These are phyloP conservation scores for Berghia stephanieae DNA, from an alignment of 1,140 invertebrate genomes.

Conservation along the genomic window DNA sequence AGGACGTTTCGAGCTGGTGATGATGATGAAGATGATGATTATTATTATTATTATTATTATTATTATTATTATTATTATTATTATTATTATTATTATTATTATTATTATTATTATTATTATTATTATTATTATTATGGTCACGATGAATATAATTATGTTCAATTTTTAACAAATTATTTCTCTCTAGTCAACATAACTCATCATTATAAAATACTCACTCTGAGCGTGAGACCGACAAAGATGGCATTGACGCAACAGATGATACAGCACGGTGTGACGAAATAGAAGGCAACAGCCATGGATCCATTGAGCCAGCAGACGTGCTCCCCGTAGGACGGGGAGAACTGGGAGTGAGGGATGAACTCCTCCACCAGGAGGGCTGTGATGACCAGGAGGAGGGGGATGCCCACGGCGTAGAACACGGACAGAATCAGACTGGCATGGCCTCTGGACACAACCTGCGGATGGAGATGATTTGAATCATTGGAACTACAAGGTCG, in stretches of 20 bases:
- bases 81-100: no score
- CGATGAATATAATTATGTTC: no score
- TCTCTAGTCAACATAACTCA: no score
- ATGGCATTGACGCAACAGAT: slow-evolving; percentile 25
- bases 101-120: no score
- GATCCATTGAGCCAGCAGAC: slow-evolving; percentile 35
- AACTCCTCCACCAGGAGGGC: slow-evolving; percentile 24
- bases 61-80: no score
- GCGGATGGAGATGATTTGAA: neutral
- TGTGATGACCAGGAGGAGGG: neutral
- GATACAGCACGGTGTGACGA: slow-evolving; percentile 32
- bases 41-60: no score
- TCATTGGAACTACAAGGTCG: neutral
- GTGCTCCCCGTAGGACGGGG: slow-evolving; percentile 30
- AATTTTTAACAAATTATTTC: no score
- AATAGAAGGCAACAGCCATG: slow-evolving; percentile 22
- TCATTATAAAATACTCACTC: neutral
- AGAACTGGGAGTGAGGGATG: slow-evolving; percentile 13
- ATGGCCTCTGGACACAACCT: neutral
- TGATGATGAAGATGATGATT: no score
- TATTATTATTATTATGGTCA: no score
- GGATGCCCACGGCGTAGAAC: slow-evolving; percentile 29
- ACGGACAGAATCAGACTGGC: neutral
- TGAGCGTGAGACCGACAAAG: slow-evolving; percentile 24
- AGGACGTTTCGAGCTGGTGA: no score